Evolutionary conservation across 1,140 invertebrate species (phyloP).

Genomic region (Zaprionus capensis): DNA sequence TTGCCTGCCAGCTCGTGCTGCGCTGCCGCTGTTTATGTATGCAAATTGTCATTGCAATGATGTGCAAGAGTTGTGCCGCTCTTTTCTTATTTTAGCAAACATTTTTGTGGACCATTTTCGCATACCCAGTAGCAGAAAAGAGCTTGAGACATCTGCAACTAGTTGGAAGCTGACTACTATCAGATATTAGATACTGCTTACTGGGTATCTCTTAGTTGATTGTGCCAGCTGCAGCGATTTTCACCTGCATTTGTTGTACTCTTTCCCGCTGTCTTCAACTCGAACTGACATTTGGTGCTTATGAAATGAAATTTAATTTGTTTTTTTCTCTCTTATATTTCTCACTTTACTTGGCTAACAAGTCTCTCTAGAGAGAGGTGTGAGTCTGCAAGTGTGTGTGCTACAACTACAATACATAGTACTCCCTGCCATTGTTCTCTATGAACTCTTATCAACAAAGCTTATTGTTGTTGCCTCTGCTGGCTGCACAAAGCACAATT

Average conservation of each 20-base stretch:
- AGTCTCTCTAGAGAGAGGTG: conserved; percentile 1
- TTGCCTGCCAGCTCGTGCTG: conserved; percentile 56
- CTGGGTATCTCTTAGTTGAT: background rate
- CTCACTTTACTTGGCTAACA: conserved; percentile 21
- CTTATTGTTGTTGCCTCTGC: conserved; percentile 50
- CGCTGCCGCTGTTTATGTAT: conserved; percentile 63
- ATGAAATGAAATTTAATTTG: conserved; percentile 74
- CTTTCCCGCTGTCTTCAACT: conserved; percentile 49
- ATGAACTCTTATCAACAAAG: conserved; percentile 50
- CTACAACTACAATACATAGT: background rate
- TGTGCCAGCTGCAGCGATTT: background rate
- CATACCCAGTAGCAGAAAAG: background rate
- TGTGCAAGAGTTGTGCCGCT: conserved; percentile 53
- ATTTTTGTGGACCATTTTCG: conserved; percentile 32
- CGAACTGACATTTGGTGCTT: conserved; percentile 67
- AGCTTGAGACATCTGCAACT: too few species aligned
- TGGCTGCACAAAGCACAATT: conserved; percentile 27
- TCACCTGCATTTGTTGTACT: conserved; percentile 17
- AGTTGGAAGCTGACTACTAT: too few species aligned
- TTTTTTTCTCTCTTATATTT: conserved; percentile 29
- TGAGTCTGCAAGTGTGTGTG: background rate
- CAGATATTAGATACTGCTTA: background rate
- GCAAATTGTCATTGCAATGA: conserved; percentile 79
- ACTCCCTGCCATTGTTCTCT: conserved; percentile 49
- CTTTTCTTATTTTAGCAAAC: conserved; percentile 21